These are phyloP conservation scores for Cebus imitator DNA, from an alignment of 2,113 vertebrate genomes.

Conservation along the genomic window DNA sequence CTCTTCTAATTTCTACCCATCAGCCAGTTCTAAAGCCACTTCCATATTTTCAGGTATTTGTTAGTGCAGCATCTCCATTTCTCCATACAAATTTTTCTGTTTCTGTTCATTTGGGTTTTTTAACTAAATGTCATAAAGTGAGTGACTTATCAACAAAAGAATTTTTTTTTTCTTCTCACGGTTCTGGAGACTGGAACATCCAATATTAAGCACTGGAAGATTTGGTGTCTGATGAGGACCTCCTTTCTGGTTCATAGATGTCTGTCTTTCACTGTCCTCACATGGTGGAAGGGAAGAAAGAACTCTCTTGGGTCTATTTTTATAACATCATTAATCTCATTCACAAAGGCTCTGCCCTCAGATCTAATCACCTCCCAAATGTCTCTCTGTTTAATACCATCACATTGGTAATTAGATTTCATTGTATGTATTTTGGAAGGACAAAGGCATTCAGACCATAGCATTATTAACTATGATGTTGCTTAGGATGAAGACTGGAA, in stretches of 20 bases:
- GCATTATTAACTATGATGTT: not conserved
- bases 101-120: not conserved
- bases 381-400: not conserved
- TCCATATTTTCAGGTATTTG: not conserved
- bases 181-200: not conserved
- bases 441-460: not conserved
- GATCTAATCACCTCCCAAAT: not conserved
- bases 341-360: not conserved
- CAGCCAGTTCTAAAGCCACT: not conserved
- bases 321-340: not conserved
- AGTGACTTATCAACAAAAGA: not conserved
- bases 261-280: not conserved
- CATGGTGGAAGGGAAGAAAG: not conserved
- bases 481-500: not conserved
- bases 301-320: not conserved
- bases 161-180: not conserved
- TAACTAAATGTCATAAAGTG: not conserved
- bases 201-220: not conserved
- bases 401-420: not conserved
- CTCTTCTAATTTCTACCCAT: not conserved
- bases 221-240: not conserved
- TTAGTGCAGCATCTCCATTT: not conserved
- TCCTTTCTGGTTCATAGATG: not conserved
- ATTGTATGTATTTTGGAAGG: not conserved
- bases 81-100: not conserved